Evolutionary conservation across 2,797 vertebrate genomes (phyloP).

Genomic region (Malurus splendens): DNA sequence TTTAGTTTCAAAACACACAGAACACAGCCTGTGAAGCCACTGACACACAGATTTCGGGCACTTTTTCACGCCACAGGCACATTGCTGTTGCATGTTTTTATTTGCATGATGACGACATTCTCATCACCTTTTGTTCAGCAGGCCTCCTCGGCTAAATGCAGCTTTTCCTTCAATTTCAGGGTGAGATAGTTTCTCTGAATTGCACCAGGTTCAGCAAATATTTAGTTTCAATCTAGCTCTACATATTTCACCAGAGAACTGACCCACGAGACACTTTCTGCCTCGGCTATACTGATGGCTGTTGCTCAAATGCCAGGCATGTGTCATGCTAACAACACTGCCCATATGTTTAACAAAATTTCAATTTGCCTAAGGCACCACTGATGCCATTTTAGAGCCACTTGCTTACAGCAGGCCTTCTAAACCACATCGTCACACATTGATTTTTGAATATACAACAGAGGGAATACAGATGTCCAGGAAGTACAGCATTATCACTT

Average conservation of each 20-base stretch:
- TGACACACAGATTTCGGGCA: not conserved
- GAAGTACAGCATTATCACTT: not conserved
- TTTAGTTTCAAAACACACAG: constrained; percentile 47
- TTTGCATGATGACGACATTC: not conserved
- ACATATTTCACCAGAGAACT: not conserved
- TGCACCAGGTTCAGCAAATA: not conserved
- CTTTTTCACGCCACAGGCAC: not conserved
- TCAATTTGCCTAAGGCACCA: not conserved
- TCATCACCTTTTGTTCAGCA: not conserved
- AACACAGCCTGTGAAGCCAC: not conserved
- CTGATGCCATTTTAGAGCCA: not conserved
- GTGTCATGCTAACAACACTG: not conserved
- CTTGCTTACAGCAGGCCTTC: not conserved
- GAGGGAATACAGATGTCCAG: not conserved
- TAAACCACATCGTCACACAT: not conserved
- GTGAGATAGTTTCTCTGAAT: not conserved
- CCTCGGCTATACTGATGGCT: not conserved
- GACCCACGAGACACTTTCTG: not conserved
- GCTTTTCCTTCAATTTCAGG: not conserved
- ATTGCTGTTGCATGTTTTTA: not conserved
- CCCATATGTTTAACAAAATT: not conserved
- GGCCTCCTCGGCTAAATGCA: not conserved
- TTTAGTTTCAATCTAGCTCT: not conserved
- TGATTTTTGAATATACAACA: not conserved
- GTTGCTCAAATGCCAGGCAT: not conserved